phyloP scores from a whole-genome alignment of 1,140 invertebrate genomes.

The Diachasmimorpha longicaudata region DNA sequence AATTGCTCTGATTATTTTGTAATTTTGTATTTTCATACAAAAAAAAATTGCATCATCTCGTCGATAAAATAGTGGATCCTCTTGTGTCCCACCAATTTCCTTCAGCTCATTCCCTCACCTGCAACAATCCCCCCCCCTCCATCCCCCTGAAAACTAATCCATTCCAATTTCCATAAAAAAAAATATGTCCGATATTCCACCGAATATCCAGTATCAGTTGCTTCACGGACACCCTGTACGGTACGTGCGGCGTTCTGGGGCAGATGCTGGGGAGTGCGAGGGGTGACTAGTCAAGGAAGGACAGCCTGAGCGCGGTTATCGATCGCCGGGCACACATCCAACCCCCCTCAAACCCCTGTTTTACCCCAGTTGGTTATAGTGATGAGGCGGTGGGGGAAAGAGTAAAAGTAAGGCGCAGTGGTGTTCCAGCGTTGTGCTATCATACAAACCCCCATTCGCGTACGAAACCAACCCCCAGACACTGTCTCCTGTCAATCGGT shows the following conservation, averaged over 20 bases:
- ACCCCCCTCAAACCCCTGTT: neutral
- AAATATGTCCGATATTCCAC: too few relatives aligned
- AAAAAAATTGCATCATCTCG: too few relatives aligned
- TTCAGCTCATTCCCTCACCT: too few relatives aligned
- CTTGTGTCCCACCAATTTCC: too few relatives aligned
- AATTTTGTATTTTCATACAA: too few relatives aligned
- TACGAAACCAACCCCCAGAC: neutral
- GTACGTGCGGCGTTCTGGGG: neutral
- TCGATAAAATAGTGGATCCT: too few relatives aligned
- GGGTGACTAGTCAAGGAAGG: neutral
- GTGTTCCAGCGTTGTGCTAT: neutral
- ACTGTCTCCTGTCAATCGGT: neutral
- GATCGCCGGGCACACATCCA: neutral
- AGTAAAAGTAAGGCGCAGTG: conserved; percentile 8
- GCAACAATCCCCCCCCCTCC: too few relatives aligned
- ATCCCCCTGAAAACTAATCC: too few relatives aligned
- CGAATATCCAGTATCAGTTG: too few relatives aligned
- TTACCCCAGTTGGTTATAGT: neutral
- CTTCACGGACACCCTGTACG: too few relatives aligned
- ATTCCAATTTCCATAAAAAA: too few relatives aligned
- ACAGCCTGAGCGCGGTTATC: neutral
- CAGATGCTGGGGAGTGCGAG: neutral
- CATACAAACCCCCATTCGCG: neutral
- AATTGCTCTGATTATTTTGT: too few relatives aligned
- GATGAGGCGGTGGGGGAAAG: neutral